Evolutionary conservation across 2,888 invertebrate genomes (phyloP).

Genomic region (Rhagophthalmus giganteus): DNA sequence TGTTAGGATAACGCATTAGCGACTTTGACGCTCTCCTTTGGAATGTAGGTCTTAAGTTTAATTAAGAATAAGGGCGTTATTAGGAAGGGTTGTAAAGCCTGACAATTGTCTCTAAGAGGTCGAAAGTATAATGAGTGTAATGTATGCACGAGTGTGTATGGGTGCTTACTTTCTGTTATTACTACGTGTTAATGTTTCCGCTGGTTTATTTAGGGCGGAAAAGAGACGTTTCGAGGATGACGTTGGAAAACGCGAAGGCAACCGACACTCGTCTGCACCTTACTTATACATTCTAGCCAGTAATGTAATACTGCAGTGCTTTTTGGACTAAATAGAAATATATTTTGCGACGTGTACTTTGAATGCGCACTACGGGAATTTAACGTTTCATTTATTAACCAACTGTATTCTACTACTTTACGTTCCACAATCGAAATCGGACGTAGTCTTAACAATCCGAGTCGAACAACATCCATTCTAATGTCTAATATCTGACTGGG

Average conservation of each 20-base stretch:
- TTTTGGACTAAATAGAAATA: constrained; percentile 31
- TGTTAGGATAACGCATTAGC: constrained; percentile 50
- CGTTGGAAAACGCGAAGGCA: constrained; percentile 14
- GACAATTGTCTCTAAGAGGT: constrained; percentile 51
- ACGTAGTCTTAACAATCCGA: constrained; percentile 11
- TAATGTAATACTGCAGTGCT: constrained; percentile 31
- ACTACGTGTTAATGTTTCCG: constrained; percentile 32
- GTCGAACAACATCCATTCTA: constrained; percentile 35
- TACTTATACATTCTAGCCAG: constrained; percentile 28
- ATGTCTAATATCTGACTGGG: constrained; percentile 47
- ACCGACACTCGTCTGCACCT: constrained; percentile 27
- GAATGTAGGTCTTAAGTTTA: constrained; percentile 49
- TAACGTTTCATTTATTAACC: constrained; percentile 4
- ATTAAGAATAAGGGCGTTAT: constrained; percentile 53
- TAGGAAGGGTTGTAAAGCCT: constrained; percentile 45
- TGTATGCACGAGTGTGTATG: constrained; percentile 43
- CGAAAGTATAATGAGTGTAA: constrained; percentile 48
- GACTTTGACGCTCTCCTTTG: constrained; percentile 50
- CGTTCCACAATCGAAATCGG: not conserved
- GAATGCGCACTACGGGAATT: constrained; percentile 14
- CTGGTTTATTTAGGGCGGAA: constrained; percentile 19
- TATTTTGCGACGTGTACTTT: constrained; percentile 22
- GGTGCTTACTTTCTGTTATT: constrained; percentile 34
- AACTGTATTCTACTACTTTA: not conserved
- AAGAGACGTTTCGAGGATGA: constrained; percentile 12